phyloP scores from a whole-genome alignment of 2,888 invertebrate species.

The Lottia scabra region DNA sequence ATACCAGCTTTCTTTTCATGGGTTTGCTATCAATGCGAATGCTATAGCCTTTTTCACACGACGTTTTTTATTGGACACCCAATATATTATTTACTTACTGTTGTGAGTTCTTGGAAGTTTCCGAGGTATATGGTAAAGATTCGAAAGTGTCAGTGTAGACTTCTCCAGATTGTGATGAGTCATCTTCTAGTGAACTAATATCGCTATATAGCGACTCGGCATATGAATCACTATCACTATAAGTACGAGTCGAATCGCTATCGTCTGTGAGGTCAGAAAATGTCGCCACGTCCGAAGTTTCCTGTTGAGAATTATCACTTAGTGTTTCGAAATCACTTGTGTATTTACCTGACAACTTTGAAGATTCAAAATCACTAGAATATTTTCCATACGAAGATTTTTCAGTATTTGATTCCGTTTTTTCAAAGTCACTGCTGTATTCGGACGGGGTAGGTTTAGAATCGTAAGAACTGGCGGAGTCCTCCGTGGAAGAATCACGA shows the following conservation, averaged over 20 bases:
- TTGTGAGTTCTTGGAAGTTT: too few species aligned
- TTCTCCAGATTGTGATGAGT: neutral
- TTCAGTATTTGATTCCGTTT: neutral
- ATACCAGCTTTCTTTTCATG: too few species aligned
- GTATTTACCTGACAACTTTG: neutral
- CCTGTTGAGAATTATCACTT: neutral
- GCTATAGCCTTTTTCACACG: too few species aligned
- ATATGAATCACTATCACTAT: neutral
- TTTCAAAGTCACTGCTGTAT: neutral
- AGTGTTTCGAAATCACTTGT: neutral
- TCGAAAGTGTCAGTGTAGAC: neutral
- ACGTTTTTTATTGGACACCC: too few species aligned
- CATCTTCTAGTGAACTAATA: neutral
- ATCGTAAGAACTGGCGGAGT: neutral
- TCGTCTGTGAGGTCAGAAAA: neutral
- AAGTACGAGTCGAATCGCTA: neutral
- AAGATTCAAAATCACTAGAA: neutral
- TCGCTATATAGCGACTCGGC: neutral
- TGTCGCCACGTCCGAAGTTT: neutral
- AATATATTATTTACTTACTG: too few species aligned
- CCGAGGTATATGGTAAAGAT: neutral
- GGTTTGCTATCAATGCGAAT: too few species aligned
- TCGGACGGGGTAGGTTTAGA: neutral
- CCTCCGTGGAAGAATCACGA: neutral
- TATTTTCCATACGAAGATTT: neutral